phyloP scores from a whole-genome alignment of 2,113 vertebrate species.

The Desmodus rotundus region DNA sequence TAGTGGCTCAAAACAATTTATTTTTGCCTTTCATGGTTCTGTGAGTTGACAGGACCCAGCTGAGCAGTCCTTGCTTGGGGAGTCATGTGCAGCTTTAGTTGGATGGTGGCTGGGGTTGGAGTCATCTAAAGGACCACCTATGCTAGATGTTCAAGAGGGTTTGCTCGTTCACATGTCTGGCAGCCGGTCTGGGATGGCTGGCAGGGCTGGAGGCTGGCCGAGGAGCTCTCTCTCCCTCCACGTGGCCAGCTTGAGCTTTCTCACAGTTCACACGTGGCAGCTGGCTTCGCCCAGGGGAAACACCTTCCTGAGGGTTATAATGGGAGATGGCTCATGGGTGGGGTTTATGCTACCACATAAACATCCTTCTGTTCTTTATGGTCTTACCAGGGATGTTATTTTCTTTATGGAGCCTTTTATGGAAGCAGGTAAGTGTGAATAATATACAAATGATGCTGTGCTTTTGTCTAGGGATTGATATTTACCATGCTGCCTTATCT shows the following conservation, averaged over 20 bases:
- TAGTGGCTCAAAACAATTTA: neutral
- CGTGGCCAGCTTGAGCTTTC: neutral
- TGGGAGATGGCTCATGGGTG: neutral
- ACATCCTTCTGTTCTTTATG: neutral
- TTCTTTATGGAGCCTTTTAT: neutral
- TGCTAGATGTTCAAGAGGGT: neutral
- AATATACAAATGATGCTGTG: neutral
- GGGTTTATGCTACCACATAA: neutral
- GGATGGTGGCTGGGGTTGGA: neutral
- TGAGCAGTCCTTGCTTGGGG: neutral
- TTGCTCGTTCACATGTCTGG: neutral
- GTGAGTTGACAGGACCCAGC: neutral
- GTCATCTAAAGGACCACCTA: neutral
- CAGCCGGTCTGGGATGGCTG: no score
- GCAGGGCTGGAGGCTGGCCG: neutral
- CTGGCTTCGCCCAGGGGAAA: neutral
- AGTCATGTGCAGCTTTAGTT: neutral
- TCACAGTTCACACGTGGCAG: neutral
- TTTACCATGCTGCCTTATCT: neutral
- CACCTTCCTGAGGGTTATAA: neutral
- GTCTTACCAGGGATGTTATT: neutral
- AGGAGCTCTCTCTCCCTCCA: neutral
- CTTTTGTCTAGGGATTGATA: neutral
- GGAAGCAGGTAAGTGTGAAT: neutral
- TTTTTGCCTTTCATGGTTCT: constrained; percentile 21